Base-by-base conservation (phyloP, 2,113 vertebrate genomes). In the Chaetops frenatus region DNA sequence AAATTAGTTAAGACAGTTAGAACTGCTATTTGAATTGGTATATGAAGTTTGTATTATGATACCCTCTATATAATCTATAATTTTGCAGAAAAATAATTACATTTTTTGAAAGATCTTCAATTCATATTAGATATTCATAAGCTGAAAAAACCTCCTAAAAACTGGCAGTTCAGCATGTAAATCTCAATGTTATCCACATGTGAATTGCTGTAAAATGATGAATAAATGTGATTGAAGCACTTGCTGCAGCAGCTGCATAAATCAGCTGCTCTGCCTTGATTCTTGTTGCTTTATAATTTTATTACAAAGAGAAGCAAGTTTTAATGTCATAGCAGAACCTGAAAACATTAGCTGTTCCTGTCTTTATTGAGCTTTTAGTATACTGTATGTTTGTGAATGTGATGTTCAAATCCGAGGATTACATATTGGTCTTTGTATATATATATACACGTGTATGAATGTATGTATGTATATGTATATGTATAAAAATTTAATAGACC, bases 181-280 rank as follows among this genome's bases (percentile, higher is more conserved):
- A 94, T 96, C 92, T 97, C 64, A 77, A 19, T 81, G 42, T 86
- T 95, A 96, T 74, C 61, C 77, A 87, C 86, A 91, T 83, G 14
- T 74, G 83, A 92, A 92, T 94, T 96, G 57, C 28, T 97, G 35
- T 96, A 91, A 94, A 96, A 95, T 57, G 53, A 95, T 7, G 22
- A 96, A 96, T 94, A 96, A 96, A 96, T 86, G 42, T 95, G 77
- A 97, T 69, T 91, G 91, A 97, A 95, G 31, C 42, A 81, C 61
- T 94, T 96, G 23, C 36, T 91, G 12, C 61, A 94, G 73, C 17
- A 88, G 64, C 66, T 86, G 31, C 57, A 91, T 95, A 95, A 96
- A 95, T 95, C 86, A 79, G 53, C 40, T 86, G n/a, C 15, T 90
- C 90, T 92, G 35, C 80, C 72, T 94, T 80, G 40, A 66, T 81